A percentile compares a stretch with the other conserved stretches of the same genome.
Evolutionary conservation across 37 sponge, comb jelly and placozoan genomes (phyloP).

Genomic region (Bolinopsis microptera): DNA sequence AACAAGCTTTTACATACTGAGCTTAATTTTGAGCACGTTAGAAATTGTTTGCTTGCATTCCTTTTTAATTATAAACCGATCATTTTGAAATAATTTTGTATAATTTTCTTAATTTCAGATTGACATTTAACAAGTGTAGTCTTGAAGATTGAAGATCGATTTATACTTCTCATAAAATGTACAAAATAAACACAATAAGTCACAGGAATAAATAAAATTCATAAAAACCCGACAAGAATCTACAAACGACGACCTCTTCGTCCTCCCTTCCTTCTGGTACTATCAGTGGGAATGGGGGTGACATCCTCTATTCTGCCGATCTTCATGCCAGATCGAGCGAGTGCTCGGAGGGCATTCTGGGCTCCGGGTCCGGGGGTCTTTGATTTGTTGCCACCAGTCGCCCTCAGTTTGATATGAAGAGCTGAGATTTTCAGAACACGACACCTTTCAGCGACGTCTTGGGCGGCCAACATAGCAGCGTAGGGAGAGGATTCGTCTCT

Average conservation of each 20-base stretch:
- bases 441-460: constrained; percentile 96
- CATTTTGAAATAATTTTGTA: too few relatives aligned
- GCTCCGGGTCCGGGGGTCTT: constrained; percentile 99
- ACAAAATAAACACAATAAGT: neutral
- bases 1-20: neutral
- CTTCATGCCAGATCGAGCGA: constrained; percentile 98
- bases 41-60: neutral
- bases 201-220: constrained; percentile 59
- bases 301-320: constrained; percentile 99
- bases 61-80: neutral
- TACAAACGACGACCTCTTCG: constrained; percentile 92
- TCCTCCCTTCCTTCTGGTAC: constrained; percentile 98
- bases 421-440: constrained; percentile 96
- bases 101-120: too few relatives aligned
- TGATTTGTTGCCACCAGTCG: constrained; percentile 96
- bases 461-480: constrained; percentile 99
- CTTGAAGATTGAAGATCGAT: neutral
- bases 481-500: constrained; percentile 99
- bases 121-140: too few relatives aligned
- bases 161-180: neutral
- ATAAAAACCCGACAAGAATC: constrained; percentile 64
- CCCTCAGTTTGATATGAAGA: constrained; percentile 96
- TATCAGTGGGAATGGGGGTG: constrained; percentile 97
- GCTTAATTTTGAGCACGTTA: neutral
- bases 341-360: constrained; percentile 94